Evolutionary conservation across 2,888 invertebrate species (phyloP), one percentile per base, ranked within the genome.

Genomic region (Cyclophora punctaria): DNA sequence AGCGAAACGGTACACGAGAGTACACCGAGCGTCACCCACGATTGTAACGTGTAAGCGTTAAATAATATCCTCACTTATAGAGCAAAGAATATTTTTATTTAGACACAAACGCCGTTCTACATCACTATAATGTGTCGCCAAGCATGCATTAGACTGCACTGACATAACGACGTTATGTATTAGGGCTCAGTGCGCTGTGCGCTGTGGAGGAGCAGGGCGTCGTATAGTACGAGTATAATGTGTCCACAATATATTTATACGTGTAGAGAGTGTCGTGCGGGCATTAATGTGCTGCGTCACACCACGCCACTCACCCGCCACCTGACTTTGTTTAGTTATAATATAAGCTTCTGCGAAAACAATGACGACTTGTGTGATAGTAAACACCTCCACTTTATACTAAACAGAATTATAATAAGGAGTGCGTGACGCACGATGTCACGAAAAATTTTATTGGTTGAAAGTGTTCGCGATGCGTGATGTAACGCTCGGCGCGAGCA

Each of bases 351-450:
- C 60, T 52, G 63, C 62, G 58, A 66, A 63, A 66, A 66, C 67
- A 66, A 67, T 63, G 63, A 69, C 55, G 60, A 52, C 52, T 59
- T 62, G 56, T 53, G 54, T 50, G 57, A 66, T 63, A 68, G 65
- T 61, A 66, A 71, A 64, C 64, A 60, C 57, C 64, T 69, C 63
- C 60, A 69, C 68, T 62, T 66, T 69, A 68, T 73, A 68, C 61
- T 73, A 68, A 73, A 20, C 1, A 20, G 20, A 70, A 73, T 70
- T 71, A 62, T 69, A 73, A 70, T 71, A 62, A 73, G 66, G 67
- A 64, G 64, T 73, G 78, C 78, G 78, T 78, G 78, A 78, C 69
- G 67, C 70, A 65, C 64, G 67, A 64, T 59, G 73, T 73, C 75
- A 77, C 75, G 76, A 71, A 71, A 71, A 71, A 66, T 70, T 37